Percentiles rank a stretch among this genome's conserved stretches.
Evolutionary conservation across 1,140 invertebrate species (phyloP).

Genomic region (Eumeta japonica): DNA sequence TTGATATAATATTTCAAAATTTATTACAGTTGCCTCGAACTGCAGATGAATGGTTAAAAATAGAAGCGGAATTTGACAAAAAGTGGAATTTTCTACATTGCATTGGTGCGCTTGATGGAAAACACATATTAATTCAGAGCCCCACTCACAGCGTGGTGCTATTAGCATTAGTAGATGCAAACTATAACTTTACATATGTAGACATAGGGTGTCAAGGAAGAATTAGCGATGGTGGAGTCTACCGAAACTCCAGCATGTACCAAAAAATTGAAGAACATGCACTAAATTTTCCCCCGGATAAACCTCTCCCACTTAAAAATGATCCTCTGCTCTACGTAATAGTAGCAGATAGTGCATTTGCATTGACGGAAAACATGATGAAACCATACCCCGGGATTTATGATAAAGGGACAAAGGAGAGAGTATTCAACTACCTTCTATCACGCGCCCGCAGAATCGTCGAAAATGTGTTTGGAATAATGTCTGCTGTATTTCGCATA

Average conservation of each 20-base stretch:
- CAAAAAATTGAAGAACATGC: slow-evolving; percentile 13
- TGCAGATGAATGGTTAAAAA: too few species aligned
- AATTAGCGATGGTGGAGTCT: slow-evolving; percentile 40
- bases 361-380: too few species aligned
- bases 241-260: slow-evolving; percentile 20
- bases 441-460: slow-evolving; percentile 38
- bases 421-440: slow-evolving; percentile 38
- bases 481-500: slow-evolving; percentile 42
- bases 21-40: too few species aligned
- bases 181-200: slow-evolving; percentile 50
- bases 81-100: slow-evolving; percentile 41
- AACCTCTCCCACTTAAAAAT: slow-evolving; percentile 20
- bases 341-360: slow-evolving; percentile 53
- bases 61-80: too few species aligned
- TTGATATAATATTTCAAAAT: too few species aligned
- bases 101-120: too few species aligned
- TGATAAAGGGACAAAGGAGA: slow-evolving; percentile 23
- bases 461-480: slow-evolving; percentile 60
- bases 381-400: slow-evolving; percentile 43
- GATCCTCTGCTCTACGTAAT: slow-evolving; percentile 23
- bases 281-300: slow-evolving; percentile 16
- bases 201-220: slow-evolving; percentile 45
- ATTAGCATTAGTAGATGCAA: too few species aligned
- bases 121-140: slow-evolving; percentile 45
- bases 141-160: slow-evolving; percentile 49